phyloP scores from a whole-genome alignment of 2,113 vertebrate species.

The Eulemur rufifrons region DNA sequence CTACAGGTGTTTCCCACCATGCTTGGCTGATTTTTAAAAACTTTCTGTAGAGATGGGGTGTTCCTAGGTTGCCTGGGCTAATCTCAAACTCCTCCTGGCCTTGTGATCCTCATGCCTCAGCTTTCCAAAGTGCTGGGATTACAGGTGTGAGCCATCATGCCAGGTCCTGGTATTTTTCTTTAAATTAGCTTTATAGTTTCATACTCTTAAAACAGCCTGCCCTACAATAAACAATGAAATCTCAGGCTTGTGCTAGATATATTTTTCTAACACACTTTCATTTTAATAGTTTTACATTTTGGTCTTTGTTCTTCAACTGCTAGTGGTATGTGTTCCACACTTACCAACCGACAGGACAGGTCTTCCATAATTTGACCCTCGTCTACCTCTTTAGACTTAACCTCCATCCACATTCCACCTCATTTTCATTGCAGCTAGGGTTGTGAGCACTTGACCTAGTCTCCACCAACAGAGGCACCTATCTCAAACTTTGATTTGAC shows the following conservation, averaged over 20 bases:
- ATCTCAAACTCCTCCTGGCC: no score
- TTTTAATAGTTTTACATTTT: neutral
- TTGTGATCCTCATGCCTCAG: no score
- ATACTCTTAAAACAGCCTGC: neutral
- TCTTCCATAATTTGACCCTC: neutral
- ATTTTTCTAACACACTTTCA: neutral
- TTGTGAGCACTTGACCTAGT: neutral
- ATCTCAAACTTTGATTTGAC: conserved; percentile 22
- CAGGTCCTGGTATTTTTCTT: neutral
- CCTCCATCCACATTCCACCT: neutral
- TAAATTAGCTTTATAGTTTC: neutral
- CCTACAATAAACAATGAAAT: neutral
- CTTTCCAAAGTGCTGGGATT: no score
- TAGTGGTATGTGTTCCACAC: neutral
- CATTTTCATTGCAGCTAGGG: neutral
- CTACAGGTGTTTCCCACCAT: no score
- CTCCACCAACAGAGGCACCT: neutral
- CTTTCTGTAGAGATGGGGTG: no score
- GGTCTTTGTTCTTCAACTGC: neutral
- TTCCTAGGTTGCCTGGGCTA: no score
- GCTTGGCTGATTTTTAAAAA: no score
- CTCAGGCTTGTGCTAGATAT: neutral
- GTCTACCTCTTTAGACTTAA: neutral
- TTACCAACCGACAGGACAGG: neutral
- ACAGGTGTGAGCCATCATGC: no score